Base-by-base conservation (phyloP, 2,888 invertebrate species). In the Diarsia mendica region DNA sequence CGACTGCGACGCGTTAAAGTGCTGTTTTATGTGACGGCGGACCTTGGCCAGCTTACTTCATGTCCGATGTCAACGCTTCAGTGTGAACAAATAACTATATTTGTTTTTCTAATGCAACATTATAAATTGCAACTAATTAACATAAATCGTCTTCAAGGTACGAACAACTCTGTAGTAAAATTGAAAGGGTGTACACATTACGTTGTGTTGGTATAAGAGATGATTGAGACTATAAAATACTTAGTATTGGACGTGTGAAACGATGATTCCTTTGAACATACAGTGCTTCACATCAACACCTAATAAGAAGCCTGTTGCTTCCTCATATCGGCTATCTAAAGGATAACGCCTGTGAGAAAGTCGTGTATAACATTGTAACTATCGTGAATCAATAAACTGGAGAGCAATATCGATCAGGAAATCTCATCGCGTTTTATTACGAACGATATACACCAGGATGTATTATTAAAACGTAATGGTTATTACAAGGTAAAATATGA, bases 361-460 rank as follows among this genome's bases (percentile, higher is more conserved):
- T 71, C 67, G 85, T 77, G 85, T 81, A 82, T 84, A 88, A 92
- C 92, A 89, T 90, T 92, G 92, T 92, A 91, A 87, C 82, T 75
- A 86, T 84, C 78, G 81, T 82, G 86, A 85, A 87, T 82, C 89
- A 90, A 92, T 93, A 92, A 92, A 91, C 81, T 85, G 80, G 86
- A 90, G 90, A 88, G 91, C 90, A 91, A 89, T 92, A 92, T 91
- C 91, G 90, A 93, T 94, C 92, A 92, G 92, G 92, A 92, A 92
- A 91, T 83, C 86, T 85, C 89, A 89, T 91, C 87, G 75, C 79
- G 88, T 87, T 94, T 94, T 93, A 94, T 90, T 90, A 87, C 39
- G 87, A 86, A 84, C 87, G 85, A 74, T 87, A 92, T 39, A 94
- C 93, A 94, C 90, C 77, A 58, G 71, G 63, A 60, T 48, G 63